Conservation (phyloP, 2,113 vertebrate genomes). For the Dunckerocampus dactyliophorus region DNA sequence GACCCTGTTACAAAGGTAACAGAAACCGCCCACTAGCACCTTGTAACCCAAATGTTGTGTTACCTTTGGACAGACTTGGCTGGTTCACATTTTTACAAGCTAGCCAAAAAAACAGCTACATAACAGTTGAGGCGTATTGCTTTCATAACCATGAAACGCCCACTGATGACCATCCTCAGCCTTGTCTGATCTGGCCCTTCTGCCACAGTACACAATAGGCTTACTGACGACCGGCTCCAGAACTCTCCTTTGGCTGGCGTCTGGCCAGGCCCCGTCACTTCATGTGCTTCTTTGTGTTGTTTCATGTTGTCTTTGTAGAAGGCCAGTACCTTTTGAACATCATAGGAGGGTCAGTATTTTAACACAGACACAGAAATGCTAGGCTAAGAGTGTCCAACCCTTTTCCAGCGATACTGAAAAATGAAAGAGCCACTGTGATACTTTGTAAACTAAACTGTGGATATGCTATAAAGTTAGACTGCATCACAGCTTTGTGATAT, state of each 20-base stretch:
- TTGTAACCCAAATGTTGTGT: background rate
- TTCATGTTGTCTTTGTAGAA: background rate
- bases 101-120: background rate
- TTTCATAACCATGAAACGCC: background rate
- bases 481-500: too few species aligned
- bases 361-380: too few species aligned
- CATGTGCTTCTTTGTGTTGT: conserved; percentile 13
- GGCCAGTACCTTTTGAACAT: conserved; percentile 19
- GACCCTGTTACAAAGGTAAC: background rate
- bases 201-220: conserved; percentile 53
- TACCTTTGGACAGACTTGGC: background rate
- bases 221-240: conserved; percentile 31
- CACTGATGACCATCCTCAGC: conserved; percentile 20
- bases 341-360: background rate
- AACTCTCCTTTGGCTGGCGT: conserved; percentile 46
- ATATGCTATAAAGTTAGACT: too few species aligned
- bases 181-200: conserved; percentile 54
- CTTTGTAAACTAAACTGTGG: too few species aligned
- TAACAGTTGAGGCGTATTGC: background rate
- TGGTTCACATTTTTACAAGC: background rate
- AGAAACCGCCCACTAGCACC: background rate
- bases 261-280: conserved; percentile 30
- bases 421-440: too few species aligned
- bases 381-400: too few species aligned
- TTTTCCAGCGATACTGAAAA: too few species aligned